Percentiles rank a stretch among this genome's conserved stretches.
Evolutionary conservation across 1,140 invertebrate genomes (phyloP).

Genomic region (Pteromalus puparum): DNA sequence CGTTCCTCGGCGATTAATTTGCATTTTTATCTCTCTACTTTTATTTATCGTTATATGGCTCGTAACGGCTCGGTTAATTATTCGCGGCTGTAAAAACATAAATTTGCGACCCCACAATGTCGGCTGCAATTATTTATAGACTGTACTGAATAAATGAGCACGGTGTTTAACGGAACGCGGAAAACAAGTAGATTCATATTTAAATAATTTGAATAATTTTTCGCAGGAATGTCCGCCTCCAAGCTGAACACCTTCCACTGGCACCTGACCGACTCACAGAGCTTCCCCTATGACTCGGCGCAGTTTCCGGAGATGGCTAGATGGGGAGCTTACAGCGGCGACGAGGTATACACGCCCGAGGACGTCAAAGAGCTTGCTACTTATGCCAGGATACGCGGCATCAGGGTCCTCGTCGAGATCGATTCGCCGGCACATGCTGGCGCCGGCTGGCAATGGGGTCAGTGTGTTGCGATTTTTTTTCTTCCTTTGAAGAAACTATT

Average conservation of each 20-base stretch:
- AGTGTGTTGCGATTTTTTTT: conserved; percentile 14
- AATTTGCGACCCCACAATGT: too few relatives aligned
- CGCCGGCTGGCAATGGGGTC: conserved; percentile 88
- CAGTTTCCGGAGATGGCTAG: conserved; percentile 85
- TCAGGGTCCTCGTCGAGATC: conserved; percentile 87
- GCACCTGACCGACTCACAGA: conserved; percentile 90
- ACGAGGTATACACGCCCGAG: conserved; percentile 82
- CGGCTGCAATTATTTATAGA: too few relatives aligned
- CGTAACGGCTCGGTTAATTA: too few relatives aligned
- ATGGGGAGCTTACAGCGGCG: conserved; percentile 82
- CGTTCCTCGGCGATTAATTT: too few relatives aligned
- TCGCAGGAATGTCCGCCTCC: conserved; percentile 81
- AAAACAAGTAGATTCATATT: too few relatives aligned
- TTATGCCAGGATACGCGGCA: conserved; percentile 84
- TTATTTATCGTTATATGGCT: too few relatives aligned
- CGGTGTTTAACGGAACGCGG: too few relatives aligned
- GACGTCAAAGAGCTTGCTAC: conserved; percentile 83
- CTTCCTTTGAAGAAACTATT: not conserved
- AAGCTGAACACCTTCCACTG: conserved; percentile 93
- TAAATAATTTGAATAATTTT: not conserved
- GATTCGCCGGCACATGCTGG: conserved; percentile 91
- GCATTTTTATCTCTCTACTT: too few relatives aligned
- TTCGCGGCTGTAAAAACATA: too few relatives aligned
- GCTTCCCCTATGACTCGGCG: conserved; percentile 86
- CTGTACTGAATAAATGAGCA: too few relatives aligned